Conservation (phyloP, 53 echinoderm and acorn worm species). For the Henricia sp. region DNA sequence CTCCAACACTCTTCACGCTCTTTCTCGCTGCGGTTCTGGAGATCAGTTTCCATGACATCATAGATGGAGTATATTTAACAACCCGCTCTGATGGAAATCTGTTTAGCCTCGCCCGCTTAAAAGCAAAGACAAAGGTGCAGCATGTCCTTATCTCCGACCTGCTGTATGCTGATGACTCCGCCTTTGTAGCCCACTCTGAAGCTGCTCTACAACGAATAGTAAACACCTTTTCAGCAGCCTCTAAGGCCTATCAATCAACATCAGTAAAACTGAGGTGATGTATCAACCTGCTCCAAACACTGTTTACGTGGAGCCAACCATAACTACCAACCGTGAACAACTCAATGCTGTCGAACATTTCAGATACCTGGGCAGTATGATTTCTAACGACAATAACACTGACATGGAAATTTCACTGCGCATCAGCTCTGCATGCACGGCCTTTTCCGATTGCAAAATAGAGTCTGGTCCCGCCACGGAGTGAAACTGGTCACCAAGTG, state of each 20-base stretch:
- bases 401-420: too few species aligned
- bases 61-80: constrained; percentile 48
- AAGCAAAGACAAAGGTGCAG: neutral
- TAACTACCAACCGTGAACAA: too few species aligned
- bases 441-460: neutral
- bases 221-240: too few species aligned
- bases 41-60: constrained; percentile 11
- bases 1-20: too few species aligned
- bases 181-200: too few species aligned
- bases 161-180: constrained; percentile 57
- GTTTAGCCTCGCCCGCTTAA: constrained; percentile 47
- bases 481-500: constrained; percentile 11
- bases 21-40: constrained; percentile 56
- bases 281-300: neutral
- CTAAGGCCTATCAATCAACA: constrained; percentile 20
- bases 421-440: too few species aligned
- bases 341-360: too few species aligned
- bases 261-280: constrained; percentile 40
- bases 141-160: constrained; percentile 20
- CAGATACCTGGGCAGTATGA: too few species aligned
- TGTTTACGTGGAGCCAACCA: neutral
- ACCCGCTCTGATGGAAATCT: constrained; percentile 60
- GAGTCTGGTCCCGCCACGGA: too few species aligned
- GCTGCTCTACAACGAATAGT: too few species aligned
- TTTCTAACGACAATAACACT: too few species aligned